These are phyloP conservation scores for Mizuhopecten yessoensis DNA, from an alignment of 1,140 invertebrate species.

Conservation along the genomic window DNA sequence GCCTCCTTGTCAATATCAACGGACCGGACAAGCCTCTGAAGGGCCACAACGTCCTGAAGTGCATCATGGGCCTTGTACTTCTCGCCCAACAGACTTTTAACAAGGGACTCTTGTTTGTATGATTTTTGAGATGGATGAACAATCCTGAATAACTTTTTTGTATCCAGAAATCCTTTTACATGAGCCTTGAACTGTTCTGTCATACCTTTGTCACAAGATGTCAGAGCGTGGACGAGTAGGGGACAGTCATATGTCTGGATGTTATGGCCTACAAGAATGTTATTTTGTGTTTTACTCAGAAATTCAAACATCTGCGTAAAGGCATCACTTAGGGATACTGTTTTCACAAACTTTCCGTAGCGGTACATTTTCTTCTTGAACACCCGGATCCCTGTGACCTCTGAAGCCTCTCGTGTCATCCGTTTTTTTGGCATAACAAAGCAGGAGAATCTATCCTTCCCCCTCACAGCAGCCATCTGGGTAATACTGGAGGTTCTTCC, in stretches of 20 bases:
- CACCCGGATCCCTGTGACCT: slow-evolving; percentile 42
- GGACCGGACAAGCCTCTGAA: slow-evolving; percentile 46
- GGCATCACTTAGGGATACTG: neutral
- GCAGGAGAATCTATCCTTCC: slow-evolving; percentile 28
- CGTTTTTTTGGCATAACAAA: slow-evolving; percentile 46
- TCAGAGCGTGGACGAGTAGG: slow-evolving; percentile 43
- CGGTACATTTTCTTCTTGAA: slow-evolving; percentile 23
- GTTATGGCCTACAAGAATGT: slow-evolving; percentile 38
- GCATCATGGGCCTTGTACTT: slow-evolving; percentile 52
- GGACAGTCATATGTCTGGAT: slow-evolving; percentile 48
- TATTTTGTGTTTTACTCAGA: neutral
- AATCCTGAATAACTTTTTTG: slow-evolving; percentile 39
- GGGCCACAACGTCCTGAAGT: slow-evolving; percentile 44
- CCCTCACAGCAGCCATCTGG: slow-evolving; percentile 53
- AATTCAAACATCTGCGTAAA: slow-evolving; percentile 36
- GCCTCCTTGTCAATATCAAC: neutral
- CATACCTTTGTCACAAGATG: neutral
- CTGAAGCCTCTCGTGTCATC: slow-evolving; percentile 29
- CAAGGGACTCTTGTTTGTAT: slow-evolving; percentile 45
- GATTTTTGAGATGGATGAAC: slow-evolving; percentile 44
- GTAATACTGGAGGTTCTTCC: slow-evolving; percentile 49
- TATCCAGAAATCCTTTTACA: slow-evolving; percentile 53
- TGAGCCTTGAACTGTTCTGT: neutral
- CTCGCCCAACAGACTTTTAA: slow-evolving; percentile 30
- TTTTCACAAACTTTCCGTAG: slow-evolving; percentile 30